Evolutionary conservation across 2,113 vertebrate genomes (phyloP).

Genomic region (Platysteira castanea): DNA sequence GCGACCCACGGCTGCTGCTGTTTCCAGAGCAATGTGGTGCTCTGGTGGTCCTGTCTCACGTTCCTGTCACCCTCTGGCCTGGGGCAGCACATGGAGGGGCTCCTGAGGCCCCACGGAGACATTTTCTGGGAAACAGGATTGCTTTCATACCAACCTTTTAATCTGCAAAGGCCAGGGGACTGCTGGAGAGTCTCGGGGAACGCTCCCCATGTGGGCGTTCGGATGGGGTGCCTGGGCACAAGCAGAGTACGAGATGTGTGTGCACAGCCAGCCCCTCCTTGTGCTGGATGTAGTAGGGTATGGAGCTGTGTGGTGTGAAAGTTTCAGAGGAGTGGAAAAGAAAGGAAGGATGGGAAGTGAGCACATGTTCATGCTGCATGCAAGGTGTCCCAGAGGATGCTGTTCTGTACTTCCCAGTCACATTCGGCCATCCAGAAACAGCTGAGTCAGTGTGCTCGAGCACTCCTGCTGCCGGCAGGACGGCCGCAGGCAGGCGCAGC

Average conservation of each 20-base stretch:
- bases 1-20: rapidly evolving
- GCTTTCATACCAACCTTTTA: neutral
- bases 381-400: neutral
- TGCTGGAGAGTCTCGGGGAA: neutral
- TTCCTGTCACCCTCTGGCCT: rapidly evolving
- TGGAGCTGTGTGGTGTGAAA: neutral
- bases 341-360: neutral
- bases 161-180: neutral
- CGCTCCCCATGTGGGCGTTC: rapidly evolving
- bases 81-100: neutral
- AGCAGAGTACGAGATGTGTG: rapidly evolving
- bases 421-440: neutral
- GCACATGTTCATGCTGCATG: neutral
- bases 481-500: neutral
- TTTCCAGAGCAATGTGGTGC: neutral
- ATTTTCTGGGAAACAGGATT: neutral
- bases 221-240: no score
- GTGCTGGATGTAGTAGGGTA: neutral
- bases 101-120: rapidly evolving
- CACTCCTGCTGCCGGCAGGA: neutral
- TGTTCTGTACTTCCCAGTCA: neutral
- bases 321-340: neutral
- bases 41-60: neutral
- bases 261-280: neutral
- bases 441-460: neutral